Conservation (phyloP, 2,797 vertebrate genomes). For the Eurystomus glaucurus region DNA sequence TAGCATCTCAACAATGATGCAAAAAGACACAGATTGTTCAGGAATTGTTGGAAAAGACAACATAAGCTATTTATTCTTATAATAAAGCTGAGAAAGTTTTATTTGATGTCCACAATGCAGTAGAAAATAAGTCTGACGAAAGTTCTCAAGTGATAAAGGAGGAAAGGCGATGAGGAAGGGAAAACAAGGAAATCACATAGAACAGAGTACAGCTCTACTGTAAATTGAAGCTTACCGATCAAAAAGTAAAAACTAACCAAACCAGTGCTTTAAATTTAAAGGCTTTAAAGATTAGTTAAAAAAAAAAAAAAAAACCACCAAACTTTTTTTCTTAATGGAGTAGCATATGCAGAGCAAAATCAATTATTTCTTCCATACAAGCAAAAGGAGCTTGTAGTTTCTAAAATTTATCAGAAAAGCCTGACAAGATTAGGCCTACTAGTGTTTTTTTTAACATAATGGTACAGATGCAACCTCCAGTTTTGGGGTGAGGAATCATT, state of each 20-base stretch:
- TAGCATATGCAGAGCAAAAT: not conserved
- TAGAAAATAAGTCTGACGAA: not conserved
- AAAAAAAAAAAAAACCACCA: accelerated
- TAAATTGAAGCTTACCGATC: not conserved
- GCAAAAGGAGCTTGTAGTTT: not conserved
- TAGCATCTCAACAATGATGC: not conserved
- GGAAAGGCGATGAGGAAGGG: not conserved
- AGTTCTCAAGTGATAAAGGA: not conserved
- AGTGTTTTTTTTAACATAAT: not conserved
- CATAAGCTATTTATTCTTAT: not conserved
- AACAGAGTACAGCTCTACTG: not conserved
- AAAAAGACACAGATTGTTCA: not conserved
- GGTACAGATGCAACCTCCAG: not conserved
- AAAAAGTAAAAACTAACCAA: not conserved
- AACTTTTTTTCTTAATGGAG: not conserved
- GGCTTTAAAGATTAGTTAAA: not conserved
- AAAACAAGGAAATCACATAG: not conserved
- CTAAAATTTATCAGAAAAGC: not conserved
- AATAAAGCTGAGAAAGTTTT: not conserved
- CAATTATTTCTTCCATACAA: not conserved
- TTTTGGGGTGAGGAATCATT: not conserved
- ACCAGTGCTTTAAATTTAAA: not conserved
- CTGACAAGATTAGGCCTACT: not conserved
- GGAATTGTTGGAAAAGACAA: not conserved
- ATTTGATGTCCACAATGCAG: not conserved